Evolutionary conservation across 2,888 invertebrate genomes (phyloP).

Genomic region (Andricus quercusramuli): DNA sequence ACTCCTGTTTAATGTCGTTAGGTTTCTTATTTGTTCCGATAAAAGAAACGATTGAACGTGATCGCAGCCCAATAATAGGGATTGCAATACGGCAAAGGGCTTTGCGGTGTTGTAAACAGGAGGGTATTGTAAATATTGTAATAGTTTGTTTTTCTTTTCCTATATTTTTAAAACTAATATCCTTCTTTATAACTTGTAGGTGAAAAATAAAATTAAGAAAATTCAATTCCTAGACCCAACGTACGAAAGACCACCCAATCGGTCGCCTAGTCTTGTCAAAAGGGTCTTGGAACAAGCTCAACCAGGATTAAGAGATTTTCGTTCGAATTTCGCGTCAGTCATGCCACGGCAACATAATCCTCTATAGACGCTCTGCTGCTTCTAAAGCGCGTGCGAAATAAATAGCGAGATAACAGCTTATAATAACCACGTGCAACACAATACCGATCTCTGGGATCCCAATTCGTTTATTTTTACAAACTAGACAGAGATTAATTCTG

Average conservation of each 20-base stretch:
- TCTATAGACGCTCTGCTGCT: slow-evolving; percentile 61
- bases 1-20: not conserved
- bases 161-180: not conserved
- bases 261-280: slow-evolving; percentile 50
- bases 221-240: not conserved
- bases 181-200: not conserved
- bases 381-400: slow-evolving; percentile 69
- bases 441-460: slow-evolving; percentile 26
- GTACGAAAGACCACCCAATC: slow-evolving; percentile 4
- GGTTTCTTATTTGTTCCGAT: not conserved
- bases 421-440: slow-evolving; percentile 57
- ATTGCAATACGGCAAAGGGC: not conserved
- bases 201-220: not conserved
- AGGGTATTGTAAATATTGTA: not conserved
- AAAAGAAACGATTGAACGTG: not conserved
- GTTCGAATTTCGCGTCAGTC: slow-evolving; percentile 74
- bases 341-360: slow-evolving; percentile 69
- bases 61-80: not conserved
- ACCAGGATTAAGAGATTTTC: slow-evolving; percentile 72
- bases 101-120: not conserved
- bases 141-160: not conserved
- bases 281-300: slow-evolving; percentile 57
- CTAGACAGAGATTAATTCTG: not conserved
- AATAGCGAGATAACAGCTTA: slow-evolving; percentile 69
- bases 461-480: slow-evolving; percentile 12